phyloP scores from a whole-genome alignment of 2,113 vertebrate species.

The Dicentrarchus labrax region DNA sequence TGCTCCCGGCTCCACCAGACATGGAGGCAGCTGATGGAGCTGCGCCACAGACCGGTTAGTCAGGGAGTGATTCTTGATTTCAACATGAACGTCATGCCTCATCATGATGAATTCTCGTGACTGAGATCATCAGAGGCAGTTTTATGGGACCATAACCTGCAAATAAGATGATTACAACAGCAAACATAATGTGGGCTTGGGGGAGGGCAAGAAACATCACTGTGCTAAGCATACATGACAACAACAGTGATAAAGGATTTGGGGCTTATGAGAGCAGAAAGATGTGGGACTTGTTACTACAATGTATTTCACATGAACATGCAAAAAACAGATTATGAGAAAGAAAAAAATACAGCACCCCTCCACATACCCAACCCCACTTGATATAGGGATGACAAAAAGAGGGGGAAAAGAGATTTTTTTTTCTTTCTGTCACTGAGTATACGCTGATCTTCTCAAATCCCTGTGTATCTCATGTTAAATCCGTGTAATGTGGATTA shows the following conservation, averaged over 20 bases:
- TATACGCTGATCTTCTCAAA: constrained; percentile 84
- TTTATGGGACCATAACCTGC: constrained; percentile 72
- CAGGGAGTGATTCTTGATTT: constrained; percentile 51
- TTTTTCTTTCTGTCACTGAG: constrained; percentile 66
- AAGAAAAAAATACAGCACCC: constrained; percentile 26
- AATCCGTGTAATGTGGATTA: constrained; percentile 85
- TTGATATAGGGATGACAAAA: constrained; percentile 63
- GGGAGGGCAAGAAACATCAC: constrained; percentile 54
- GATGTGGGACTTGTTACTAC: constrained; percentile 70
- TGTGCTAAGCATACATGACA: constrained; percentile 67
- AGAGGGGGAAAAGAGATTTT: constrained; percentile 36
- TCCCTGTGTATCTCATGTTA: constrained; percentile 84
- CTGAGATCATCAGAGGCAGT: constrained; percentile 62
- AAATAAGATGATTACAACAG: constrained; percentile 71
- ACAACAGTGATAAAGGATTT: constrained; percentile 74
- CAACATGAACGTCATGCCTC: constrained; percentile 52
- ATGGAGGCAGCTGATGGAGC: constrained; percentile 46
- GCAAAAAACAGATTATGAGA: constrained; percentile 67
- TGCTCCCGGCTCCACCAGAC: constrained; percentile 34
- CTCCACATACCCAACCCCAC: constrained; percentile 26
- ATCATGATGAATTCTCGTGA: constrained; percentile 57
- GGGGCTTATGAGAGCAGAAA: constrained; percentile 66
- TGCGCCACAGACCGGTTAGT: constrained; percentile 59
- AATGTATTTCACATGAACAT: constrained; percentile 71
- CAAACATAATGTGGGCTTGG: constrained; percentile 50